Evolutionary conservation across 2,797 vertebrate species (phyloP).

Genomic region (Typhlichthys subterraneus): DNA sequence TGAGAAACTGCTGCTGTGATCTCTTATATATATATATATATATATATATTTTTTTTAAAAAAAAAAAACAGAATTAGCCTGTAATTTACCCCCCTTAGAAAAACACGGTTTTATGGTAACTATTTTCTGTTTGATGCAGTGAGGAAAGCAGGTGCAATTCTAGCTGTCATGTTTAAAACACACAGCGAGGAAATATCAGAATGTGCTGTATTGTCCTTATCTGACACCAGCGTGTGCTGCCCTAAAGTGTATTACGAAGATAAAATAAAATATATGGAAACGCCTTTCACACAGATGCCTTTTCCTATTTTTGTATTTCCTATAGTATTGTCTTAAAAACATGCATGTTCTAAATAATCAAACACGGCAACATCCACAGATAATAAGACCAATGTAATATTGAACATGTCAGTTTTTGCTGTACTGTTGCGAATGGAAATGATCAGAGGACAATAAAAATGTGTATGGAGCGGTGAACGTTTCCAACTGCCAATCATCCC

Average conservation of each 20-base stretch:
- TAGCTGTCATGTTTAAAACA: conserved; percentile 67
- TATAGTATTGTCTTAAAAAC: conserved; percentile 8
- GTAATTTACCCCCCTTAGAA: background rate
- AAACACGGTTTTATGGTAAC: conserved; percentile 43
- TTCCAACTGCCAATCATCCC: background rate
- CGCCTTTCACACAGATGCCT: conserved; percentile 39
- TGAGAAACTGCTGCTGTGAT: background rate
- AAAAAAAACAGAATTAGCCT: background rate
- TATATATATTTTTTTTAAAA: background rate
- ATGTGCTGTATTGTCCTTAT: conserved; percentile 52
- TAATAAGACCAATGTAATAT: background rate
- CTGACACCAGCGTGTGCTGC: conserved; percentile 49
- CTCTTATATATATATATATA: background rate
- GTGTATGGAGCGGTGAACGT: background rate
- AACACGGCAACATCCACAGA: too few species aligned
- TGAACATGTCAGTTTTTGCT: background rate
- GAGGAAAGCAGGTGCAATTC: conserved; percentile 68
- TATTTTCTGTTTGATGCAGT: conserved; percentile 53
- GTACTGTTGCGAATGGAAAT: background rate
- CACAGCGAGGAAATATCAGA: conserved; percentile 62
- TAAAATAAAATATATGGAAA: conserved; percentile 56
- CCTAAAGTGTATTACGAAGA: conserved; percentile 55
- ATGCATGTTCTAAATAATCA: too few species aligned
- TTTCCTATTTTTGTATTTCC: conserved; percentile 31
- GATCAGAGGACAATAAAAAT: background rate